phyloP scores from a whole-genome alignment of 2,113 vertebrate genomes.

The Daphoenositta chrysoptera region DNA sequence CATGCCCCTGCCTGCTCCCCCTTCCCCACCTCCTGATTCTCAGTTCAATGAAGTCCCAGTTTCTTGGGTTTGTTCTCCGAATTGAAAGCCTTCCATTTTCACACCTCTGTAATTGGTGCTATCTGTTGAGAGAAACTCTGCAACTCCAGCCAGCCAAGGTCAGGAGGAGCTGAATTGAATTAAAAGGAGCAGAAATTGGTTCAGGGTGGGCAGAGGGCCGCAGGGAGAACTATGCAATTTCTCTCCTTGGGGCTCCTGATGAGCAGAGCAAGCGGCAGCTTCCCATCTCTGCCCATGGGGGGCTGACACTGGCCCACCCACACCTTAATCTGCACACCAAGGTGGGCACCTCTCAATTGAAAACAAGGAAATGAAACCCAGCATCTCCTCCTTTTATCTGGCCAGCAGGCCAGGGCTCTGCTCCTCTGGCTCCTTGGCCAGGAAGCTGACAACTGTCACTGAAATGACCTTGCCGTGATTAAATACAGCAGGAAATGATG shows the following conservation, averaged over 20 bases:
- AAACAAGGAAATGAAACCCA: conserved; percentile 55
- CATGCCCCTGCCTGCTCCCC: background rate
- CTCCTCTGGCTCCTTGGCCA: background rate
- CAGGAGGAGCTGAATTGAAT: conserved; percentile 72
- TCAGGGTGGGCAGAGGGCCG: conserved; percentile 51
- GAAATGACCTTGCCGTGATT: conserved; percentile 46
- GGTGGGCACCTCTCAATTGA: conserved; percentile 32
- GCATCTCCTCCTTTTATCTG: conserved; percentile 50
- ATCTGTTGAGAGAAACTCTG: conserved; percentile 73
- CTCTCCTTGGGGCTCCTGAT: conserved; percentile 43
- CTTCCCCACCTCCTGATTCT: conserved; percentile 24
- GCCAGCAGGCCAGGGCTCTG: background rate
- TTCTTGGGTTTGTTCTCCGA: conserved; percentile 59
- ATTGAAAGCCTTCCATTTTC: conserved; percentile 74
- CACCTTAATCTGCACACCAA: background rate
- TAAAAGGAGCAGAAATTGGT: conserved; percentile 73
- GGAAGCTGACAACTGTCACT: conserved; percentile 19
- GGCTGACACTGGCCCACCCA: background rate
- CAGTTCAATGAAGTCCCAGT: conserved; percentile 49
- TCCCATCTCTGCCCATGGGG: background rate
- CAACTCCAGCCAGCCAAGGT: conserved; percentile 67
- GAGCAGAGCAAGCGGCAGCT: background rate
- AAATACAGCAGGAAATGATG: conserved; percentile 43
- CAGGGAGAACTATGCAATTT: conserved; percentile 41
- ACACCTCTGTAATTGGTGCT: conserved; percentile 80